These are phyloP conservation scores for Aphidius ervi DNA, from an alignment of 1,140 invertebrate species.

Conservation along the genomic window DNA sequence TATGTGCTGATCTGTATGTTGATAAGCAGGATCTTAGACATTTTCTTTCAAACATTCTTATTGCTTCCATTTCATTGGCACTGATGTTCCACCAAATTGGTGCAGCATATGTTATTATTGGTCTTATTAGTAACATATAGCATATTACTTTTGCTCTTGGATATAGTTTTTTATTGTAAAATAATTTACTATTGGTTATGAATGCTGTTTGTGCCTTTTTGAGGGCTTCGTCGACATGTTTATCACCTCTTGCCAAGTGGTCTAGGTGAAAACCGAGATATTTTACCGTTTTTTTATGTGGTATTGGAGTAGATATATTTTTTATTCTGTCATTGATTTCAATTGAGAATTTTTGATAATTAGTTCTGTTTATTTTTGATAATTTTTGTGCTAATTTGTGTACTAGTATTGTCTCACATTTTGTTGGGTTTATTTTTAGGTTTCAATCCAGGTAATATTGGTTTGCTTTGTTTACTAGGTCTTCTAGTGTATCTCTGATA, in stretches of 20 bases:
- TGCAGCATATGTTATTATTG: slow-evolving; percentile 24
- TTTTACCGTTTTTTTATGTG: slow-evolving; percentile 12
- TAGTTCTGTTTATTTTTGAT: neutral
- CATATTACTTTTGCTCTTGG: slow-evolving; percentile 3
- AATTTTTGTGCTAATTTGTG: slow-evolving; percentile 4
- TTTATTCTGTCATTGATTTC: neutral
- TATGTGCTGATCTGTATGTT: neutral
- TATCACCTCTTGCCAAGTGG: neutral
- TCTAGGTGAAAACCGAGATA: slow-evolving; percentile 16
- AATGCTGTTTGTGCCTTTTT: neutral
- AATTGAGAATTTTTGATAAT: neutral
- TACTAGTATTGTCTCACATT: slow-evolving; percentile 21
- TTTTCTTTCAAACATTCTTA: neutral
- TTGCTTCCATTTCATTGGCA: neutral
- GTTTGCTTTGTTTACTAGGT: slow-evolving; percentile 6
- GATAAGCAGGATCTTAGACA: neutral
- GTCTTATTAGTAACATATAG: slow-evolving; percentile 21
- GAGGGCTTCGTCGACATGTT: slow-evolving; percentile 8
- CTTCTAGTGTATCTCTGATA: slow-evolving; percentile 4
- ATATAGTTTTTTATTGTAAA: neutral
- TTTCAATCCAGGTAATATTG: slow-evolving; percentile 15
- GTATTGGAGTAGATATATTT: neutral
- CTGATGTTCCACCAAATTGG: slow-evolving; percentile 22
- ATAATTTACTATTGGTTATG: too few relatives aligned
- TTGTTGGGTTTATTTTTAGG: slow-evolving; percentile 12